These are phyloP conservation scores for Amphipoea oculea DNA, from an alignment of 2,888 invertebrate genomes.

Conservation along the genomic window DNA sequence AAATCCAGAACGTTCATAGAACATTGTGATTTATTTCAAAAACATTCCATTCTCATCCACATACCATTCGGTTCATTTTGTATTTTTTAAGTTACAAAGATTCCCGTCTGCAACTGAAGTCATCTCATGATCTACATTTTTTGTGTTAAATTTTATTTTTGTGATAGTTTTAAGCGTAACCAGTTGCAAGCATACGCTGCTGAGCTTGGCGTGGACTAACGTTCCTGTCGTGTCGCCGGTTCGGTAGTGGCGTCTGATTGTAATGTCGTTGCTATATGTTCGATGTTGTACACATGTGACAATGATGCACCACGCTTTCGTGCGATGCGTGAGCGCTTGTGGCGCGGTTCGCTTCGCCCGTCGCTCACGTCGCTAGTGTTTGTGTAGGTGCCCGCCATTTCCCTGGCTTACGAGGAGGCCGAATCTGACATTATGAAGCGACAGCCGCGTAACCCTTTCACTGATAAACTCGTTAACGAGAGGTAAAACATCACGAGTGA, in stretches of 20 bases:
- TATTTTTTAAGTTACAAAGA: conserved; percentile 77
- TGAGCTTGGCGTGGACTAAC: conserved; percentile 3
- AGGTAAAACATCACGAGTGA: conserved; percentile 93
- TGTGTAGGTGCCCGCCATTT: conserved; percentile 98
- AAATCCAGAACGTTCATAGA: conserved; percentile 64
- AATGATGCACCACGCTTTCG: conserved; percentile 83
- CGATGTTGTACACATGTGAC: conserved; percentile 87
- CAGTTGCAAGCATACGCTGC: conserved; percentile 81
- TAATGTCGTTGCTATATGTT: conserved; percentile 81
- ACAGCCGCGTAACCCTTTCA: conserved; percentile 98
- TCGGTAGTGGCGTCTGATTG: conserved; percentile 69
- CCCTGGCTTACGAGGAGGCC: conserved; percentile 99
- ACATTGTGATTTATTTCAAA: conserved; percentile 66
- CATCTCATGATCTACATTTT: conserved; percentile 85
- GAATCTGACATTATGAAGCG: conserved; percentile 99
- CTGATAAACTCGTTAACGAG: conserved; percentile 99
- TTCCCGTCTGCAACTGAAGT: conserved; percentile 75
- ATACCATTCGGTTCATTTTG: conserved; percentile 73
- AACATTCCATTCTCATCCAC: conserved; percentile 71
- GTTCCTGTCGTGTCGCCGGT: neutral
- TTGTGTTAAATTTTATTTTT: conserved; percentile 84
- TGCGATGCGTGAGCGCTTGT: conserved; percentile 69
- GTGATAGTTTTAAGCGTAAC: conserved; percentile 83
- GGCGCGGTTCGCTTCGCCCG: conserved; percentile 60
- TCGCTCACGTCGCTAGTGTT: conserved; percentile 89